Evolutionary conservation across 1,140 invertebrate species (phyloP).

Genomic region (Drosophila parvula): DNA sequence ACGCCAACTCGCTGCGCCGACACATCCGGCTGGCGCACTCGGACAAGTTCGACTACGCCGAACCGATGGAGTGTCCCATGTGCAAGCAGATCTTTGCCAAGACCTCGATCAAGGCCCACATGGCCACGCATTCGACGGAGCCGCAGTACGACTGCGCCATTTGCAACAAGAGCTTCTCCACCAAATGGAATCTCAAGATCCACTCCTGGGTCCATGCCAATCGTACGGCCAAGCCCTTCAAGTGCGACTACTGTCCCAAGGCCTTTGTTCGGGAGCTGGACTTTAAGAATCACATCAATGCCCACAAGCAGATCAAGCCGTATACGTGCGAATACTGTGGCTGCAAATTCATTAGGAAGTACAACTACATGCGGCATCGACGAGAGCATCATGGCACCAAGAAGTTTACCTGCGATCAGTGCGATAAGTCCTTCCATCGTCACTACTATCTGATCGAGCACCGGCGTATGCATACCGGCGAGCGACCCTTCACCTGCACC

Average conservation of each 20-base stretch:
- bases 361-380: constrained; percentile 95
- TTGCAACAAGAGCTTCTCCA: constrained; percentile 93
- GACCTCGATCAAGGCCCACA: constrained; percentile 91
- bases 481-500: constrained; percentile 92
- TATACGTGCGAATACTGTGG: constrained; percentile 97
- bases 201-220: constrained; percentile 95
- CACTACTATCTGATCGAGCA: constrained; percentile 95
- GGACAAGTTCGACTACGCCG: constrained; percentile 88
- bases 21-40: constrained; percentile 93
- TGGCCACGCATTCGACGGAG: constrained; percentile 89
- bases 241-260: constrained; percentile 92
- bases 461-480: constrained; percentile 91
- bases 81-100: constrained; percentile 92
- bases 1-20: constrained; percentile 91
- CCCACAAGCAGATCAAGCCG: constrained; percentile 91
- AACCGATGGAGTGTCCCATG: constrained; percentile 91
- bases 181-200: constrained; percentile 94
- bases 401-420: constrained; percentile 94
- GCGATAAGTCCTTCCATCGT: constrained; percentile 93
- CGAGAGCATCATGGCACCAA: constrained; percentile 95
- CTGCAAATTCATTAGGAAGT: constrained; percentile 96
- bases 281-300: constrained; percentile 92
- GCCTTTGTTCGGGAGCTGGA: constrained; percentile 92
- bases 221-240: constrained; percentile 92
- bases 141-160: constrained; percentile 91